phyloP scores from a whole-genome alignment of 30 jellyfish, hydroid and myxozoan genomes.

The Aurelia sp. region DNA sequence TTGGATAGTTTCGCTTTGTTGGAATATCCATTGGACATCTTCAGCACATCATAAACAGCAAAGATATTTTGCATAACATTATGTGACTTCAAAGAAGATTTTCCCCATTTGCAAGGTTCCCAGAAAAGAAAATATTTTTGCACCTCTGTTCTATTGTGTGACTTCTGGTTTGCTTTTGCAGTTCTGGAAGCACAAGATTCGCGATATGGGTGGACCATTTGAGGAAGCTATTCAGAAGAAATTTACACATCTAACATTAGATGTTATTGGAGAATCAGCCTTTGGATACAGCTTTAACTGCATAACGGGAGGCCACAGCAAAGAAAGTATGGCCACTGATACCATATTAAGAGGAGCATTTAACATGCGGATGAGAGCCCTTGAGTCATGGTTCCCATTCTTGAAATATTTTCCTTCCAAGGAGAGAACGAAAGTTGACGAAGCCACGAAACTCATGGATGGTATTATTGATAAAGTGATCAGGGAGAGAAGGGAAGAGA shows the following conservation, averaged over 20 bases:
- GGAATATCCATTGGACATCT: too few relatives aligned
- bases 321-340: slow-evolving; percentile 51
- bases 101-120: too few relatives aligned
- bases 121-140: too few relatives aligned
- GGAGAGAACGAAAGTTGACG: slow-evolving; percentile 2
- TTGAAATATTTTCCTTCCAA: slow-evolving; percentile 8
- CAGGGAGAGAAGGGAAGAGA: slow-evolving; percentile 1
- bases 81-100: too few relatives aligned
- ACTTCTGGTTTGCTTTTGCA: background rate
- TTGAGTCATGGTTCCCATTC: slow-evolving; percentile 30
- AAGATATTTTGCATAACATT: too few relatives aligned
- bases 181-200: slow-evolving; percentile 15
- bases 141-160: too few relatives aligned
- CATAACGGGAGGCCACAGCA: background rate
- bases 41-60: too few relatives aligned
- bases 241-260: slow-evolving; percentile 32
- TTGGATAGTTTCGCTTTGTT: too few relatives aligned
- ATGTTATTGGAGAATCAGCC: slow-evolving; percentile 40
- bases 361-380: slow-evolving; percentile 4
- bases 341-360: slow-evolving; percentile 15
- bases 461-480: slow-evolving; percentile 17
- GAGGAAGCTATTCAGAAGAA: slow-evolving; percentile 12
- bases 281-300: slow-evolving; percentile 47
- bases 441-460: background rate
- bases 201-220: background rate